A percentile compares a stretch with the other conserved stretches of the same genome.
Evolutionary conservation across 2,888 invertebrate genomes (phyloP).

Genomic region (Hydrotaea diabolus): DNA sequence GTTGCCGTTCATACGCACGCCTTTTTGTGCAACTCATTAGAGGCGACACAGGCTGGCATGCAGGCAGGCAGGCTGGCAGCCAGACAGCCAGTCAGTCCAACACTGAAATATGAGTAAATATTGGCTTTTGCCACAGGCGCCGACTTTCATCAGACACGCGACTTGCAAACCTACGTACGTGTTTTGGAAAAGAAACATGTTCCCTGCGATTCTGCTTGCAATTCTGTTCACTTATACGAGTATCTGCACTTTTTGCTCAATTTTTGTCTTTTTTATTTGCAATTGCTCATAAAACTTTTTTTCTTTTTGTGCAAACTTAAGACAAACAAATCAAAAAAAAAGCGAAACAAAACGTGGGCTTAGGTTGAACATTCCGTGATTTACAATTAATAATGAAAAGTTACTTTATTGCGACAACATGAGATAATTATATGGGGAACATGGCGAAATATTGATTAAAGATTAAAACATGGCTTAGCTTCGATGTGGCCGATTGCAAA

Average conservation of each 20-base stretch:
- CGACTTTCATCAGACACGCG: constrained; percentile 67
- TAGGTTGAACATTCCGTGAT: constrained; percentile 47
- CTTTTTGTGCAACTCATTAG: constrained; percentile 61
- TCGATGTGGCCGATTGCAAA: too few relatives aligned
- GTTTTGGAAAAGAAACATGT: constrained; percentile 30
- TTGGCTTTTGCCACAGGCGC: constrained; percentile 58
- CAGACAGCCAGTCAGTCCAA: not conserved
- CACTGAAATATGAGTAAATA: constrained; percentile 21
- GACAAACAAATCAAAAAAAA: constrained; percentile 38
- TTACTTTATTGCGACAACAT: constrained; percentile 26
- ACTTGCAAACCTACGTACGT: constrained; percentile 62
- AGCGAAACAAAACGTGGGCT: constrained; percentile 54
- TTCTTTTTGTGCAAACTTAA: not conserved
- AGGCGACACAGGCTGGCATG: constrained; percentile 34
- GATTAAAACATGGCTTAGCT: not conserved
- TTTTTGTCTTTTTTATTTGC: not conserved
- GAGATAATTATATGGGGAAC: constrained; percentile 13
- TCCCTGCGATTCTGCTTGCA: not conserved
- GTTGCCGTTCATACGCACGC: constrained; percentile 46
- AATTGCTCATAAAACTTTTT: constrained; percentile 18
- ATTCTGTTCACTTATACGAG: not conserved
- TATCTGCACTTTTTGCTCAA: not conserved
- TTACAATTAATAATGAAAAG: constrained; percentile 54
- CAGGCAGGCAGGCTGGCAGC: not conserved
- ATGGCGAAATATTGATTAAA: constrained; percentile 6